Evolutionary conservation across 2,113 vertebrate genomes (phyloP).

Genomic region (Beaufortia kweichowensis): DNA sequence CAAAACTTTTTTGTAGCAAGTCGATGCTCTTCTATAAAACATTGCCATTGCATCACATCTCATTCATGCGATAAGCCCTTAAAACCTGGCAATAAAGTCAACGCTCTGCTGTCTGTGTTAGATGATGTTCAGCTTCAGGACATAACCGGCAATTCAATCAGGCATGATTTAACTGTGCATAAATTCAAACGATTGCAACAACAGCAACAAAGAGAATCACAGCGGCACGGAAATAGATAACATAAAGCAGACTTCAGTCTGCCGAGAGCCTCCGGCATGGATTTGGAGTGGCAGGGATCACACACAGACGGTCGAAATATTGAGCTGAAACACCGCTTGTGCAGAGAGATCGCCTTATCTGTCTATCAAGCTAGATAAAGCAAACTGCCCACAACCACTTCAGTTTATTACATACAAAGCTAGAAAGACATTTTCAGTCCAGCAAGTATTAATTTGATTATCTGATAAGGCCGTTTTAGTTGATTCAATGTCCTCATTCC

Average conservation of each 20-base stretch:
- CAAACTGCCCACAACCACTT: too few species aligned
- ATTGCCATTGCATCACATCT: not conserved
- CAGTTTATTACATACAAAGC: too few species aligned
- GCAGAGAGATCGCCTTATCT: conserved; percentile 15
- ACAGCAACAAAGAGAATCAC: not conserved
- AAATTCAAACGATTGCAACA: conserved; percentile 14
- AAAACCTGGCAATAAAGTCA: conserved; percentile 1
- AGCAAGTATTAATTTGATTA: too few species aligned
- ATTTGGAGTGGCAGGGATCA: conserved; percentile 16
- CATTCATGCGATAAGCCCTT: conserved; percentile 15
- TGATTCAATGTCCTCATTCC: not conserved
- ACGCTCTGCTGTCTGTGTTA: not conserved
- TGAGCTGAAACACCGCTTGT: not conserved
- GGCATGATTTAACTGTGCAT: conserved; percentile 26
- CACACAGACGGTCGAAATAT: conserved; percentile 16
- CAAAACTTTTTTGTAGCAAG: conserved; percentile 24
- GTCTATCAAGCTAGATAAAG: conserved; percentile 10
- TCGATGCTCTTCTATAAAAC: not conserved
- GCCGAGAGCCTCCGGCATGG: conserved; percentile 12
- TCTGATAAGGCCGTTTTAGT: too few species aligned
- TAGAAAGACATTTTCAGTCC: too few species aligned
- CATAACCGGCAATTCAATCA: conserved; percentile 7
- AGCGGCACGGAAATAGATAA: conserved; percentile 17
- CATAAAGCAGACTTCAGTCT: not conserved
- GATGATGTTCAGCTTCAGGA: conserved; percentile 11